Evolutionary conservation across 1,140 invertebrate species (phyloP).

Genomic region (Pseudomyrmex concolor): DNA sequence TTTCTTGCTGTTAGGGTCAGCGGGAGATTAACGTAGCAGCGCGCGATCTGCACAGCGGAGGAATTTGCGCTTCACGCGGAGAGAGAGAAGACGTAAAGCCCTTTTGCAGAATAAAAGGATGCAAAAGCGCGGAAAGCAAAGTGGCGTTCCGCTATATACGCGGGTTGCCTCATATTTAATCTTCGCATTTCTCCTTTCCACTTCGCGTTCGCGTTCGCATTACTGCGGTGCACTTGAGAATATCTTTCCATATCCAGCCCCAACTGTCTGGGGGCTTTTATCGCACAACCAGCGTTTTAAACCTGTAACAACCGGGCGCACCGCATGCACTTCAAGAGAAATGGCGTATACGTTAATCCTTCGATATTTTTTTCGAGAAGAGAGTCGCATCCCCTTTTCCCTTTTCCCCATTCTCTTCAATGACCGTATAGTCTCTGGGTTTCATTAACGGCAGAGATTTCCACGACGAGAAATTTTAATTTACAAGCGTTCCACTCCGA

Average conservation of each 20-base stretch:
- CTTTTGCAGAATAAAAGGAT: conserved; percentile 45
- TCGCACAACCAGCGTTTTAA: conserved; percentile 44
- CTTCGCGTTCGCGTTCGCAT: conserved; percentile 52
- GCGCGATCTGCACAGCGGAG: conserved; percentile 31
- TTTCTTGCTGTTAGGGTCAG: conserved; percentile 45
- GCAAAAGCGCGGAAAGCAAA: conserved; percentile 58
- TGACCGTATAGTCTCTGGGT: neutral
- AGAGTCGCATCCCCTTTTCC: neutral
- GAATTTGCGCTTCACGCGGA: conserved; percentile 49
- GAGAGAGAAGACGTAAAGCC: conserved; percentile 38
- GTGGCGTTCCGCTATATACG: conserved; percentile 45
- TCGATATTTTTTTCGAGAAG: conserved; percentile 26
- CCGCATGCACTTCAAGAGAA: conserved; percentile 12
- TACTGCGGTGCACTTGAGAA: conserved; percentile 44
- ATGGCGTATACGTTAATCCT: conserved; percentile 33
- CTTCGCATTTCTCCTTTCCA: conserved; percentile 58
- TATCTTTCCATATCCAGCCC: conserved; percentile 53
- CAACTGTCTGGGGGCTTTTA: conserved; percentile 56
- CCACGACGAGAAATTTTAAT: neutral
- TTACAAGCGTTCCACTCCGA: too few relatives aligned
- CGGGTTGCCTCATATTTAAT: conserved; percentile 56
- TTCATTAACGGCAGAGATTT: neutral
- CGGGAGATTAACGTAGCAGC: conserved; percentile 41
- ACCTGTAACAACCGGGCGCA: conserved; percentile 10
- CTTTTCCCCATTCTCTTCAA: neutral